A percentile compares a stretch with the other conserved stretches of the same genome.
Conservation (phyloP, 2,113 vertebrate genomes). For the Corvus moneduloides region DNA sequence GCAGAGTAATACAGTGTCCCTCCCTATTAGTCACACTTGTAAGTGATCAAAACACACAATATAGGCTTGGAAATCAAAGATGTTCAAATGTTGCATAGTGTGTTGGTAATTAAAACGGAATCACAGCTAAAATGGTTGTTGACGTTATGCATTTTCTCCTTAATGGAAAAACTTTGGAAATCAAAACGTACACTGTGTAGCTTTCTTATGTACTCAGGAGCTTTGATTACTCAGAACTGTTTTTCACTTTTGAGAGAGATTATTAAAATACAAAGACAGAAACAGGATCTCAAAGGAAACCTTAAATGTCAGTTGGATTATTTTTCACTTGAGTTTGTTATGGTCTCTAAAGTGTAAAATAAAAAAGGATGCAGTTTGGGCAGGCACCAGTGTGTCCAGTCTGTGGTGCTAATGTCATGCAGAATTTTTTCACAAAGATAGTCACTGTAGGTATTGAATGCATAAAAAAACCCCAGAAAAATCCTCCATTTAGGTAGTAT, state of each 20-base stretch:
- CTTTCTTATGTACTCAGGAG: neutral
- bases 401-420: neutral
- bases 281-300: neutral
- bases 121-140: neutral
- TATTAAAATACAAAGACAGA: neutral
- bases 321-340: neutral
- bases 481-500: neutral
- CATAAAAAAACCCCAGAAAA: neutral
- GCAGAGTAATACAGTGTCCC: neutral
- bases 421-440: neutral
- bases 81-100: neutral
- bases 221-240: neutral
- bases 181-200: neutral
- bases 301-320: neutral
- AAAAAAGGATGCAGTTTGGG: neutral
- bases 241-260: neutral
- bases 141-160: neutral
- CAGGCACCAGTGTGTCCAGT: neutral
- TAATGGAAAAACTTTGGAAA: neutral
- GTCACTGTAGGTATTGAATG: neutral
- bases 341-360: neutral
- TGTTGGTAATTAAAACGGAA: neutral
- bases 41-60: neutral
- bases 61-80: neutral
- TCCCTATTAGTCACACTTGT: neutral